Base-by-base conservation (phyloP, 2,113 vertebrate genomes). In the Grammomys surdaster region DNA sequence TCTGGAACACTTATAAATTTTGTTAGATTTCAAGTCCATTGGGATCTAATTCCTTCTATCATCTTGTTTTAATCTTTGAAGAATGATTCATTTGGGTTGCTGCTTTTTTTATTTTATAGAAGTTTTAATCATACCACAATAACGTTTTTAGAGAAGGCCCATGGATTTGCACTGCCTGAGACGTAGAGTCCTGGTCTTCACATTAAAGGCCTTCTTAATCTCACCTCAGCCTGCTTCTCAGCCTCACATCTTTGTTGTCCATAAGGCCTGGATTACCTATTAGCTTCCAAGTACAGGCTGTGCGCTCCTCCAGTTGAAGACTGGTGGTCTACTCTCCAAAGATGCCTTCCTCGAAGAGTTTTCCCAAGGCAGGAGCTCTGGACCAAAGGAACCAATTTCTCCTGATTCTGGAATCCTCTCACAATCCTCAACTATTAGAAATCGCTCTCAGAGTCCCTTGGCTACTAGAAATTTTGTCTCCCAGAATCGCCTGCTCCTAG, bases 41-140 rank as follows among this genome's bases (percentile, higher is more conserved):
- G 60, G 63, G 86, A 95, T 96, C 80, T 54, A 40, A 26, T 65
- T 19, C 26, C 78, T 86, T 40, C 46, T 96, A 63, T 92, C 63
- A 31, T 89, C 58, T 87, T 90, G 82, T 65, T 85, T 84, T 84
- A 65, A 80, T 92, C 76, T 46, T 51, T 95, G 33, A 90, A 76
- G 36, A 92, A 85, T 90, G 85, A 96, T 90, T 94, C 86, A 60
- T 48, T 88, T 70, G 17, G 14, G n/a, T 92, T 76, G 33, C 65
- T 63, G 1, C 80, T 95, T 80, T 46, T 80, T 54, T 96, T 76
- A 85, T 90, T 94, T 96, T 43, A 85, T 46, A 69, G 60, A 90
- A 95, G 43, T 93, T 89, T 63, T 80, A 33, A 94, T 92, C 89
- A 46, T 60, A 86, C 26, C 65, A 43, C 33, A 75, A 72, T 63